A percentile compares a stretch with the other conserved stretches of the same genome.
phyloP scores from a whole-genome alignment of 2,113 vertebrate genomes.

The Brachirus orientalis region DNA sequence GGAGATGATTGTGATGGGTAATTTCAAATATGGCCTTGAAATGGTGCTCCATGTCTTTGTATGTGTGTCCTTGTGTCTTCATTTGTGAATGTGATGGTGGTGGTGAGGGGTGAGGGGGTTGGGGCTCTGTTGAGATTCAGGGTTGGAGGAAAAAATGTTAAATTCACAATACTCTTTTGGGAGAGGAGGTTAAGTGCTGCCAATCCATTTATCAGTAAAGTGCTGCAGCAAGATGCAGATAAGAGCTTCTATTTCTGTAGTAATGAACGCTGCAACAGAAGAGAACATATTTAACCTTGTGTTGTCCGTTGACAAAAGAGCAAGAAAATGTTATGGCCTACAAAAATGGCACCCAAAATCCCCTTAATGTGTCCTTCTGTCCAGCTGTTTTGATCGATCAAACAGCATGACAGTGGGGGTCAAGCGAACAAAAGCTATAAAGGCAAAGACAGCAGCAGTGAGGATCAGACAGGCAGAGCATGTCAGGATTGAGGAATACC shows the following conservation, averaged over 20 bases:
- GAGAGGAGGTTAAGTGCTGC: slow-evolving; percentile 71
- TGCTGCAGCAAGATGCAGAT: slow-evolving; percentile 33
- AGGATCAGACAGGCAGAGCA: slow-evolving; percentile 41
- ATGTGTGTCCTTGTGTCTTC: slow-evolving; percentile 49
- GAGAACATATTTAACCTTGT: neutral
- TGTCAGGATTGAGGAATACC: slow-evolving; percentile 62
- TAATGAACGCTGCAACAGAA: slow-evolving; percentile 14
- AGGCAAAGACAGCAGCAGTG: slow-evolving; percentile 21
- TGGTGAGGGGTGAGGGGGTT: neutral
- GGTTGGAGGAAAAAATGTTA: slow-evolving; percentile 60
- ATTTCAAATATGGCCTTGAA: slow-evolving; percentile 71
- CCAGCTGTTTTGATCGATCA: slow-evolving; percentile 52
- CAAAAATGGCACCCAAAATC: neutral
- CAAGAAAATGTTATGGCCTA: neutral
- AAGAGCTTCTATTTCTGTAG: slow-evolving; percentile 17
- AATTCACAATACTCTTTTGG: slow-evolving; percentile 67
- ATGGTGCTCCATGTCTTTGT: slow-evolving; percentile 32
- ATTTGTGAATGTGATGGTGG: slow-evolving; percentile 21
- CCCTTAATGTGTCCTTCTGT: slow-evolving; percentile 1
- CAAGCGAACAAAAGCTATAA: slow-evolving; percentile 12
- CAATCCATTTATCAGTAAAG: slow-evolving; percentile 72
- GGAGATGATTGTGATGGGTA: slow-evolving; percentile 43
- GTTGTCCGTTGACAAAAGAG: slow-evolving; percentile 11
- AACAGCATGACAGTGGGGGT: neutral
- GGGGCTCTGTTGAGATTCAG: slow-evolving; percentile 12